A percentile compares a stretch with the other conserved stretches of the same genome.
phyloP scores from a whole-genome alignment of 2,888 invertebrate genomes.

The Oscheius onirici region DNA sequence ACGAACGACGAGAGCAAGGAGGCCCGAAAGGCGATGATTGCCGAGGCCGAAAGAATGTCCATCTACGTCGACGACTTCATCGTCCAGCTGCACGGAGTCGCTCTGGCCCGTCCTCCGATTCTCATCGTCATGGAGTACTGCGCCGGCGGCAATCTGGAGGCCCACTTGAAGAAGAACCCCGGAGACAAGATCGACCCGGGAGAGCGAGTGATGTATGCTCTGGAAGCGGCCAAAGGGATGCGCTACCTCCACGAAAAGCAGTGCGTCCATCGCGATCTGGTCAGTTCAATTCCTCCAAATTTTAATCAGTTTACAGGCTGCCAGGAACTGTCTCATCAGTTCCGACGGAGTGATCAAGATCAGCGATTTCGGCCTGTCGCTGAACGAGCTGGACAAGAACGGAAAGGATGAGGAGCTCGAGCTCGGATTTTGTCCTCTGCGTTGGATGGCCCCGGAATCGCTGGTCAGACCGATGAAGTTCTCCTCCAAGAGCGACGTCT shows the following conservation, averaged over 20 bases:
- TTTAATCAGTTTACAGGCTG: slow-evolving; percentile 69
- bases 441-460: slow-evolving; percentile 65
- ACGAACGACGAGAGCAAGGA: slow-evolving; percentile 31
- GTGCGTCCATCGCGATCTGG: slow-evolving; percentile 86
- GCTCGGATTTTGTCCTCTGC: too few species aligned
- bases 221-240: slow-evolving; percentile 81
- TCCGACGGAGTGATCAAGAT: slow-evolving; percentile 37
- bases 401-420: slow-evolving; percentile 21
- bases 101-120: slow-evolving; percentile 93
- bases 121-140: slow-evolving; percentile 99
- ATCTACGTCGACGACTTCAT: slow-evolving; percentile 49
- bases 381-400: slow-evolving; percentile 17
- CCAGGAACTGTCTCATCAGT: background rate
- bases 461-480: slow-evolving; percentile 38
- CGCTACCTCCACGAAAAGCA: slow-evolving; percentile 83
- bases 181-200: slow-evolving; percentile 18
- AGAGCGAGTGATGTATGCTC: slow-evolving; percentile 40
- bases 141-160: slow-evolving; percentile 51
- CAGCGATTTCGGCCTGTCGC: slow-evolving; percentile 52
- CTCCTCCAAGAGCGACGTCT: slow-evolving; percentile 51
- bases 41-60: slow-evolving; percentile 58
- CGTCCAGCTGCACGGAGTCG: slow-evolving; percentile 87
- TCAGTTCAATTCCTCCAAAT: slow-evolving; percentile 83
- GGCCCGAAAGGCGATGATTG: slow-evolving; percentile 48
- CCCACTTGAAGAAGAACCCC: slow-evolving; percentile 38